Evolutionary conservation across 2,888 invertebrate species (phyloP).

Genomic region (Cepaea hortensis): DNA sequence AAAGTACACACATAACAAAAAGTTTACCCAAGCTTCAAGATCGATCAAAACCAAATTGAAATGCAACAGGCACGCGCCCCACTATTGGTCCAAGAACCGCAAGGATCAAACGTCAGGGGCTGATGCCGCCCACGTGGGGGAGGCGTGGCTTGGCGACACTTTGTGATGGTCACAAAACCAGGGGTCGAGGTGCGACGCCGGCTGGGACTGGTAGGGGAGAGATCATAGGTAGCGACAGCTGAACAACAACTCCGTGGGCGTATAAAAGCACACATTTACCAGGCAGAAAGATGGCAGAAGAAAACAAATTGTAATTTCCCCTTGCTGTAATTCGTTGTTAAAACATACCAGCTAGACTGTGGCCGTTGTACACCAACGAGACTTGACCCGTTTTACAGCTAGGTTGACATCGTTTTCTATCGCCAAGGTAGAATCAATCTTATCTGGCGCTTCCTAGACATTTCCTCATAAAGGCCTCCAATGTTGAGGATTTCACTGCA

Average conservation of each 20-base stretch:
- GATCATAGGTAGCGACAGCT: neutral
- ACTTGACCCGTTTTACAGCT: too few relatives aligned
- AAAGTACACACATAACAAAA: constrained; percentile 39
- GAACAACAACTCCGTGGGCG: neutral
- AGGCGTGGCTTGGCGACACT: constrained; percentile 43
- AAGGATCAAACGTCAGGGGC: constrained; percentile 48
- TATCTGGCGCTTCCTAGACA: too few relatives aligned
- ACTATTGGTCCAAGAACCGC: constrained; percentile 52
- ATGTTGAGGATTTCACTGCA: too few relatives aligned
- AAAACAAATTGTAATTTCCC: neutral
- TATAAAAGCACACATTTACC: too few relatives aligned
- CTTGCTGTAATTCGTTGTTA: too few relatives aligned
- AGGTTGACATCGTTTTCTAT: too few relatives aligned
- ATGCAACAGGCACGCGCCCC: constrained; percentile 55
- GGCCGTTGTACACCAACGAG: too few relatives aligned
- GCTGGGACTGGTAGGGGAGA: neutral
- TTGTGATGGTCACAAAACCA: constrained; percentile 46
- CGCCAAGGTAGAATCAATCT: too few relatives aligned
- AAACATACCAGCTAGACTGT: too few relatives aligned
- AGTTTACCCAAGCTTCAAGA: neutral
- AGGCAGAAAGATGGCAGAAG: too few relatives aligned
- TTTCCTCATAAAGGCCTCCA: too few relatives aligned
- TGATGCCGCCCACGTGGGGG: constrained; percentile 48
- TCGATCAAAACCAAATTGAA: constrained; percentile 44
- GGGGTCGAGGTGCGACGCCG: constrained; percentile 1